phyloP scores from a whole-genome alignment of 2,888 invertebrate species.

The Rhorus exstirpatorius region DNA sequence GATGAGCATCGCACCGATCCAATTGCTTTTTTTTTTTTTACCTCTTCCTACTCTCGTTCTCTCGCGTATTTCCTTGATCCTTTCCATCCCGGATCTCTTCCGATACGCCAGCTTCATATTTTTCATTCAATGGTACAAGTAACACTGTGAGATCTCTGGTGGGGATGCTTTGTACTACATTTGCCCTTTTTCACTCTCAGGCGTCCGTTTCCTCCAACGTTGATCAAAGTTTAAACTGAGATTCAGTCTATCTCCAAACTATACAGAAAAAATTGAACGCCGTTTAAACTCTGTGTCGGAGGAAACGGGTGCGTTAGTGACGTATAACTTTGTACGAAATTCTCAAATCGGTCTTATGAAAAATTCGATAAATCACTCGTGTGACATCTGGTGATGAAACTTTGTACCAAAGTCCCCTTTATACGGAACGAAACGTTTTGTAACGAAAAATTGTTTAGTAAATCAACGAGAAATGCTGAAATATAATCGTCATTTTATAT shows the following conservation, averaged over 20 bases:
- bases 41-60: slow-evolving; percentile 25
- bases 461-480: slow-evolving; percentile 3
- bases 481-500: not conserved
- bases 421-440: not conserved
- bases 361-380: not conserved
- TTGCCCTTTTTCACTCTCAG: not conserved
- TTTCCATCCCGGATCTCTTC: slow-evolving; percentile 28
- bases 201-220: too few relatives aligned
- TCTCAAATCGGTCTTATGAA: too few relatives aligned
- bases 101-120: slow-evolving; percentile 11
- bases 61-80: slow-evolving; percentile 17
- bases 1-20: slow-evolving; percentile 54
- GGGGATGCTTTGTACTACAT: not conserved
- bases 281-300: too few relatives aligned
- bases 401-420: not conserved
- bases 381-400: slow-evolving; percentile 13
- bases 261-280: too few relatives aligned
- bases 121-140: not conserved
- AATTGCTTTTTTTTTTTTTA: slow-evolving; percentile 51
- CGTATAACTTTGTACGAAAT: too few relatives aligned
- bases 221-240: too few relatives aligned
- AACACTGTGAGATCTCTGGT: not conserved
- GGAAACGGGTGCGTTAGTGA: too few relatives aligned
- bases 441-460: slow-evolving; percentile 7
- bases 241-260: too few relatives aligned